These are phyloP conservation scores for Clistopyga incitator DNA, from an alignment of 2,888 invertebrate species.

Conservation along the genomic window DNA sequence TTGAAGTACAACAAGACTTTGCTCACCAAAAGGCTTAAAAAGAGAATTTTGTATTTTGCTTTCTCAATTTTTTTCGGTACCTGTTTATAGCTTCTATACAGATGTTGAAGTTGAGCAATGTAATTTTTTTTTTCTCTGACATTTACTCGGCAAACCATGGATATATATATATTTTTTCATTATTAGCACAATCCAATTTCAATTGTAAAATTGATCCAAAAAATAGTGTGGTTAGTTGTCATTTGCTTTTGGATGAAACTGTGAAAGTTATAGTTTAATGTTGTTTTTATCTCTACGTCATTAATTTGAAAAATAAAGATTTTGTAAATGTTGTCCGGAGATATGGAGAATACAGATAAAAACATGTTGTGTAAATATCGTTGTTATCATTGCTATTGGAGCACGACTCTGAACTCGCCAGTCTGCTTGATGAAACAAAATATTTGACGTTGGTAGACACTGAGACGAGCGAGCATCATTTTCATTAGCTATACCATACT, in stretches of 20 bases:
- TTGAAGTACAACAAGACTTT: no score
- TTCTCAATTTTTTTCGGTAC: no score
- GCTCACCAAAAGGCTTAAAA: no score
- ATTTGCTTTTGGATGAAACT: background rate
- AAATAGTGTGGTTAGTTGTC: background rate
- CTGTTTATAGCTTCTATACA: no score
- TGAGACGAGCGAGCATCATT: background rate
- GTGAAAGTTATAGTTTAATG: background rate
- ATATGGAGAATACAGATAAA: background rate
- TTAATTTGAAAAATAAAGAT: background rate
- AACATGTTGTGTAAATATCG: background rate
- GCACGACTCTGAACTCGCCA: background rate
- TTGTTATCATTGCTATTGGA: conserved; percentile 7
- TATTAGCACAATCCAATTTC: background rate
- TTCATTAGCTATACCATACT: background rate
- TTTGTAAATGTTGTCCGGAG: background rate
- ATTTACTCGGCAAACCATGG: no score
- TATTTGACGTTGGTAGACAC: conserved; percentile 18
- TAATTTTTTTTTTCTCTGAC: no score
- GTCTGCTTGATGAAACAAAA: background rate
- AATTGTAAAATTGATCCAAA: background rate
- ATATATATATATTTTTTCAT: no score
- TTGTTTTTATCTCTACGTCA: background rate
- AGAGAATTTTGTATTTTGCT: no score
- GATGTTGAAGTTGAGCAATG: no score